Percentiles rank a stretch among this genome's conserved stretches.
These are phyloP conservation scores for Brenthis ino DNA, from an alignment of 2,888 invertebrate species.

Conservation along the genomic window DNA sequence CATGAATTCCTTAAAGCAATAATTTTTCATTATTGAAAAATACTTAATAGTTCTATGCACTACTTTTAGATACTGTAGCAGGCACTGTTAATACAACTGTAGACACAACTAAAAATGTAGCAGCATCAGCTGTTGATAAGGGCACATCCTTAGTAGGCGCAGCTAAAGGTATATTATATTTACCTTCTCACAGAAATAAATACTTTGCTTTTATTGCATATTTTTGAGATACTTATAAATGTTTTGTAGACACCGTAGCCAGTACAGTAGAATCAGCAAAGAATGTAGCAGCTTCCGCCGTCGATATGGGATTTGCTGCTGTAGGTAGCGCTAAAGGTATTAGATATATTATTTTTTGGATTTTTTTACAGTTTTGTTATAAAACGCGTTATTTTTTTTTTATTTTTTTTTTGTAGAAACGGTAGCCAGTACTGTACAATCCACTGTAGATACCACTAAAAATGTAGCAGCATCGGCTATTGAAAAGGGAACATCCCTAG, in stretches of 20 bases:
- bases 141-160: slow-evolving; percentile 51
- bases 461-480: slow-evolving; percentile 46
- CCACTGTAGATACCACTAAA: slow-evolving; percentile 52
- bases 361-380: not conserved
- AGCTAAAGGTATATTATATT: slow-evolving; percentile 44
- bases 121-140: slow-evolving; percentile 50
- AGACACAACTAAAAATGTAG: slow-evolving; percentile 47
- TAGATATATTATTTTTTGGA: not conserved
- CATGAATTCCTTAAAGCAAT: not conserved
- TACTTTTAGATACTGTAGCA: slow-evolving; percentile 51
- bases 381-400: not conserved
- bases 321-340: slow-evolving; percentile 42
- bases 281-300: slow-evolving; percentile 52
- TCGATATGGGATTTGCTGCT: slow-evolving; percentile 54
- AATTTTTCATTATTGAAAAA: not conserved
- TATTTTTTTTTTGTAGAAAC: slow-evolving; percentile 50
- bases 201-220: not conserved
- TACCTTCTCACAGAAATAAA: not conserved
- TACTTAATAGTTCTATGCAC: not conserved
- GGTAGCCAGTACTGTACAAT: slow-evolving; percentile 43
- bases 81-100: slow-evolving; percentile 48
- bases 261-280: slow-evolving; percentile 60
- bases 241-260: slow-evolving; percentile 59
- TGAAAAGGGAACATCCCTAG: slow-evolving; percentile 54
- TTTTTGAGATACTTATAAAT: too few species aligned